phyloP scores from a whole-genome alignment of 2,797 vertebrate genomes.

The Pangasius sanitwongsei region DNA sequence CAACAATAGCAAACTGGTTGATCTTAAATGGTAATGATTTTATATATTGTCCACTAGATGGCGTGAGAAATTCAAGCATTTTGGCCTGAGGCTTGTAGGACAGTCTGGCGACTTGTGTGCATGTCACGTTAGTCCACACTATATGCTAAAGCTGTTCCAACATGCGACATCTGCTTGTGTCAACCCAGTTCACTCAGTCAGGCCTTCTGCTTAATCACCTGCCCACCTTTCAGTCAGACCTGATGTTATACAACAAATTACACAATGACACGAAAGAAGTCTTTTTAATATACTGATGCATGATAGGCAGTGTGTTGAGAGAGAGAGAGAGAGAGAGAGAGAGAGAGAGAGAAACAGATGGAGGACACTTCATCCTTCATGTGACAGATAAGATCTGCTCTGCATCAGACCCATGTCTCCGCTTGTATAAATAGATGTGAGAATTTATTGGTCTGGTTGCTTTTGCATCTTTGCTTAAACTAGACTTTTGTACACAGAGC shows the following conservation, averaged over 20 bases:
- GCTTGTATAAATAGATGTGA: constrained; percentile 43
- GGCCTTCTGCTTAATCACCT: constrained; percentile 15
- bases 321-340: background rate
- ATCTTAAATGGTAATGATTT: background rate
- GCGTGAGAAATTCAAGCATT: constrained; percentile 22
- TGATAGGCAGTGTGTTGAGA: background rate
- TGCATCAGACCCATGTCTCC: constrained; percentile 13
- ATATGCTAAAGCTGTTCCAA: constrained; percentile 1
- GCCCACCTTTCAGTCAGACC: background rate
- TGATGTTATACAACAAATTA: constrained; percentile 11
- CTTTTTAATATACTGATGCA: constrained; percentile 10
- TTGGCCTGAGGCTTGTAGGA: background rate
- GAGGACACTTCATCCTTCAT: constrained; percentile 3
- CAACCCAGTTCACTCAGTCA: constrained; percentile 21
- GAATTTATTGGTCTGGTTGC: constrained; percentile 23
- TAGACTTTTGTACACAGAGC: constrained; percentile 23
- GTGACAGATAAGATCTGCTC: constrained; percentile 25
- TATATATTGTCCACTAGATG: constrained; percentile 47
- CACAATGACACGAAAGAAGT: constrained; percentile 6
- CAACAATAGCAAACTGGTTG: background rate
- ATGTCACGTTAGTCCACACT: constrained; percentile 22
- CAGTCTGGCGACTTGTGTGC: background rate
- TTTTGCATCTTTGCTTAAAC: constrained; percentile 35
- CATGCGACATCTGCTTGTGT: constrained; percentile 30
- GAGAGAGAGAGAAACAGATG: constrained; percentile 9